Evolutionary conservation across 1,140 invertebrate species (phyloP).

Genomic region (Ditylenchus dipsaci): DNA sequence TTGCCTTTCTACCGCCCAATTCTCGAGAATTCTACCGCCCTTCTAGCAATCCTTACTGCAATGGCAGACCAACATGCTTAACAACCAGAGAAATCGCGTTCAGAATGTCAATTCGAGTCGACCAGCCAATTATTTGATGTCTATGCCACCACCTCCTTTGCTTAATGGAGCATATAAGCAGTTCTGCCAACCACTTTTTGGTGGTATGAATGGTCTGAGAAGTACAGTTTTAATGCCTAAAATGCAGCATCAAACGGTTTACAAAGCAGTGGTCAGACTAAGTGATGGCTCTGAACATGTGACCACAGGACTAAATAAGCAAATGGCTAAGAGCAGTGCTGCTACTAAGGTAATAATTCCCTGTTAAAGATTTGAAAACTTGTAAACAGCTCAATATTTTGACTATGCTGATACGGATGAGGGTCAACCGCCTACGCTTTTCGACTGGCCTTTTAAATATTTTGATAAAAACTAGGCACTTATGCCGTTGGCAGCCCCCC

Average conservation of each 20-base stretch:
- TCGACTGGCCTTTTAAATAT: neutral
- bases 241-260: neutral
- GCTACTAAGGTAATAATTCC: slow-evolving; percentile 39
- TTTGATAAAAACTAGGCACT: slow-evolving; percentile 6
- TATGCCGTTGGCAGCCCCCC: neutral
- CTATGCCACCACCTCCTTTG: neutral
- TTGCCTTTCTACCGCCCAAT: neutral
- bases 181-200: neutral
- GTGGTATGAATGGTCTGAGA: no score
- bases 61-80: no score
- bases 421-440: no score
- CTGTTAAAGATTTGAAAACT: no score
- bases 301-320: slow-evolving; percentile 18
- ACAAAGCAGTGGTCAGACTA: neutral
- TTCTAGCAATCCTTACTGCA: neutral
- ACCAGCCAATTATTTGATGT: neutral
- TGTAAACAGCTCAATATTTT: no score
- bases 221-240: neutral
- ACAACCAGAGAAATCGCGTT: neutral
- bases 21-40: neutral
- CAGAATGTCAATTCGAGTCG: no score
- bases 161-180: neutral
- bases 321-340: slow-evolving; percentile 35
- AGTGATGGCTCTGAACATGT: slow-evolving; percentile 32
- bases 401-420: no score